A percentile compares a stretch with the other conserved stretches of the same genome.
Conservation (phyloP, 2,888 invertebrate genomes). For the Drosophila aldrichi region DNA sequence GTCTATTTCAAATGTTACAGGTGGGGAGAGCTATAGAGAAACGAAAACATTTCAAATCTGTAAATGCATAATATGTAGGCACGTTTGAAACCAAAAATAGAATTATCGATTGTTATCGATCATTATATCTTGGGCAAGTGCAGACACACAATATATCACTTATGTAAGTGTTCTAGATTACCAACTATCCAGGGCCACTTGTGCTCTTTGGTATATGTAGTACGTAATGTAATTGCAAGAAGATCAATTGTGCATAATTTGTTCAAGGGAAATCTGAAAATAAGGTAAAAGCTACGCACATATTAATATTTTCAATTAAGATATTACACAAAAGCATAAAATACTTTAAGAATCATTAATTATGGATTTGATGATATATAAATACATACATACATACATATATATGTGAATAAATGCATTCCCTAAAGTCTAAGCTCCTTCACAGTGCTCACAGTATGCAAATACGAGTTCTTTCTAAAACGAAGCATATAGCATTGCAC, state of each 20-base stretch:
- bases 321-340: not conserved
- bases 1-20: no score
- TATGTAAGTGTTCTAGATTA: not conserved
- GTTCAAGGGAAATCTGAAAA: not conserved
- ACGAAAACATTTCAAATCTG: no score
- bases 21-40: no score
- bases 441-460: not conserved
- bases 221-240: not conserved
- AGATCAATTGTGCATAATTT: not conserved
- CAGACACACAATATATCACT: not conserved
- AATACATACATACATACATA: no score
- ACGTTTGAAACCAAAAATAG: no score
- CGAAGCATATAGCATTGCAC: not conserved
- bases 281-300: not conserved
- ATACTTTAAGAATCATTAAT: not conserved
- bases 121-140: no score
- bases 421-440: not conserved
- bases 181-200: slow-evolving; percentile 3
- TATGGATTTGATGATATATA: not conserved
- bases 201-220: not conserved
- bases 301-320: not conserved
- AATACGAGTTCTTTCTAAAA: not conserved
- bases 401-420: not conserved
- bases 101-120: no score
- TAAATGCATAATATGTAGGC: no score